Conservation (phyloP, 2,888 invertebrate species). For the Imbricaverruca yamaguchii region DNA sequence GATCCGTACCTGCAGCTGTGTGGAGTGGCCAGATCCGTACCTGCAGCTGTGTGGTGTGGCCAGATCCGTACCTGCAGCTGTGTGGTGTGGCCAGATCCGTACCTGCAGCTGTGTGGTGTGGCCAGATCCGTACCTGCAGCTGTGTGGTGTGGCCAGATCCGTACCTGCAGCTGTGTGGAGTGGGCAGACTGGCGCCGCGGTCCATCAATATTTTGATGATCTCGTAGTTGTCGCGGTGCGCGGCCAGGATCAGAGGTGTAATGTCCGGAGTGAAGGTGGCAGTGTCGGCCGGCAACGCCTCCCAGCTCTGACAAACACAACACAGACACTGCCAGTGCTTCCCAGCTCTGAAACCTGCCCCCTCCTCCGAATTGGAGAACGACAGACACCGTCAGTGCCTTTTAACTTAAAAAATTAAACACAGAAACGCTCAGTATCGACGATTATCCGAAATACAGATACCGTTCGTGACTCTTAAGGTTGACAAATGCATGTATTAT, state of each 20-base stretch:
- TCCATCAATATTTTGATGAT: conserved; percentile 96
- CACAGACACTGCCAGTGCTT: conserved; percentile 59
- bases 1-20: no score
- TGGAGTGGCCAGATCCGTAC: no score
- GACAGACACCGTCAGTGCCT: no score
- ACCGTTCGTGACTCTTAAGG: not conserved
- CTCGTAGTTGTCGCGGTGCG: conserved; percentile 97
- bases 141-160: no score
- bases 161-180: conserved; percentile 86
- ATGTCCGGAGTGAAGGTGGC: conserved; percentile 96
- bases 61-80: no score
- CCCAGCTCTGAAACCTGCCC: conserved; percentile 66
- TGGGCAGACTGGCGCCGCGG: conserved; percentile 84
- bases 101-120: no score
- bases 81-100: no score
- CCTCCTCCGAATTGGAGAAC: no score
- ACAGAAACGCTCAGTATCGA: not conserved
- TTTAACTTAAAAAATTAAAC: no score
- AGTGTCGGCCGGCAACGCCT: conserved; percentile 79
- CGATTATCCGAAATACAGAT: not conserved
- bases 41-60: no score
- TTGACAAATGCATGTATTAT: not conserved
- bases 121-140: no score
- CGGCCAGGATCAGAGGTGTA: conserved; percentile 91
- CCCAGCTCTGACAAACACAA: conserved; percentile 66